Base-by-base conservation (phyloP, 2,797 vertebrate species). In the Channa striata region DNA sequence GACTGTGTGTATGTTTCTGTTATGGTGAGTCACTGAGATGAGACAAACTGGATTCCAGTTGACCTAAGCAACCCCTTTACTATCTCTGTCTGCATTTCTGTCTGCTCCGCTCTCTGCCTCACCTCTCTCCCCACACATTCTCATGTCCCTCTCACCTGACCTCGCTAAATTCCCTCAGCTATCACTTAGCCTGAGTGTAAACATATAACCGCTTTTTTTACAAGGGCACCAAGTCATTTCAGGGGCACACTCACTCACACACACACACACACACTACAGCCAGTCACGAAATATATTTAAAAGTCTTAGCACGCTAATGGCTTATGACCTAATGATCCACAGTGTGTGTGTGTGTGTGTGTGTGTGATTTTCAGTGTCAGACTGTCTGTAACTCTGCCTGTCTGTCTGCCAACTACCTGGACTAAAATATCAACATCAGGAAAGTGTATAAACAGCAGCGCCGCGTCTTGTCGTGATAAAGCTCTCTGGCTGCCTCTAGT, bases 251-350 rank as follows among this genome's bases (percentile, higher is more conserved):
- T 77, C 47, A 59, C 67, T 30, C 25, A 4, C 25, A 30, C 25
- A 30, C 25, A n/a, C n/a, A 63, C 59, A 49, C 62, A 23, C 16
- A 81, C 80, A 71, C 83, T 78, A 65, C 81, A 91, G 61, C 61
- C 70, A 67, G 88, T 91, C 90, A 89, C 75, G 71, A 83, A 68
- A 91, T 93, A 93, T 93, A 92, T 93, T 90, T 93, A 91, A 93
- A 91, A 78, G 60, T 82, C 70, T 76, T 89, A 71, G 86, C 85
- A 90, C 87, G 74, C 86, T 90, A 70, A 84, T 78, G 84, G 80
- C 76, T 69, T 85, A 86, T 90, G 91, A 90, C 81, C 73, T 75
- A 74, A 81, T 81, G 76, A 82, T 81, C 72, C 59, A 47, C 68
- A 58, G 12, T 63, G 67, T 60, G 43, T 71, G n/a, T 68, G 34